Conservation (phyloP, 2,888 invertebrate genomes). For the Lycaena phlaeas region DNA sequence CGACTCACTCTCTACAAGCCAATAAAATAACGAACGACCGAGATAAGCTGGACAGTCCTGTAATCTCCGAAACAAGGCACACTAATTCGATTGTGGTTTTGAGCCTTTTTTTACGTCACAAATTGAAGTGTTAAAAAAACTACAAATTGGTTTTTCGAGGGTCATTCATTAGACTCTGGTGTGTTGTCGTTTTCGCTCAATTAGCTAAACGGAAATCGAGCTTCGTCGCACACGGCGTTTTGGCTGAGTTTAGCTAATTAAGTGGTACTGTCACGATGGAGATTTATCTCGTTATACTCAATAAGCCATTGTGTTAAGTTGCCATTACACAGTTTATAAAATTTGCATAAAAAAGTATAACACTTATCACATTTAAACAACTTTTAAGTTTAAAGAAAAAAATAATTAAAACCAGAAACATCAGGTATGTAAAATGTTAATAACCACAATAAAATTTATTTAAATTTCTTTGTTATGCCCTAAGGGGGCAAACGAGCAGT, state of each 20-base stretch:
- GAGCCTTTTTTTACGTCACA: constrained; percentile 69
- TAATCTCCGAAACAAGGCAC: constrained; percentile 73
- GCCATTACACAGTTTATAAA: too few species aligned
- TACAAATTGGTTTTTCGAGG: constrained; percentile 68
- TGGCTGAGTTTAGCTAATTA: constrained; percentile 2
- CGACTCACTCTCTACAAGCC: constrained; percentile 69
- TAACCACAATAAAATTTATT: too few species aligned
- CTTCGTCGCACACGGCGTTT: constrained; percentile 38
- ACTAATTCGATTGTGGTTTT: constrained; percentile 74
- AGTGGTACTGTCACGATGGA: neutral
- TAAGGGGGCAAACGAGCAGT: too few species aligned
- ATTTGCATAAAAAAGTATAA: too few species aligned
- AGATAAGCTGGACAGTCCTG: constrained; percentile 71
- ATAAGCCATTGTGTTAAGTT: too few species aligned
- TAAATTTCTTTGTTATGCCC: too few species aligned
- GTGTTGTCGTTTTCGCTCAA: constrained; percentile 69
- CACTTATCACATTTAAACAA: too few species aligned
- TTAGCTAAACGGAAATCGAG: constrained; percentile 67
- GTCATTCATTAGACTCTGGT: constrained; percentile 70
- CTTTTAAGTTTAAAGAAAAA: too few species aligned
- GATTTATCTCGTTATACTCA: neutral
- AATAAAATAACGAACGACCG: constrained; percentile 73
- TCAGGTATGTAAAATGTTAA: too few species aligned
- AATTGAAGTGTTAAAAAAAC: constrained; percentile 72
- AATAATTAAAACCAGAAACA: too few species aligned